Evolutionary conservation across 2,797 vertebrate genomes (phyloP).

Genomic region (Meriones psammophilus): DNA sequence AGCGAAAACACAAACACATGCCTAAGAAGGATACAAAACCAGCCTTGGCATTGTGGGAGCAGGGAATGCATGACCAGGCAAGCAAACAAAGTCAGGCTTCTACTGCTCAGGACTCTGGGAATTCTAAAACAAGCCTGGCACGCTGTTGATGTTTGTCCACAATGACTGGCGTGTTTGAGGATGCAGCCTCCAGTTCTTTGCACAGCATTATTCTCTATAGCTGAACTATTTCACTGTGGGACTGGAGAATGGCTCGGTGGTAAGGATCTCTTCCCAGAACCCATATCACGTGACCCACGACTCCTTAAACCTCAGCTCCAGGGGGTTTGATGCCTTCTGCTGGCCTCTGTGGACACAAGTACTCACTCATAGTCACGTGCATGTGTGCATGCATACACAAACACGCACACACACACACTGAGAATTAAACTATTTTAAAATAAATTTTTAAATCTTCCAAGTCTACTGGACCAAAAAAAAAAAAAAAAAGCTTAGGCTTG

Average conservation of each 20-base stretch:
- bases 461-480: neutral
- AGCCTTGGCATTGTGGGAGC: neutral
- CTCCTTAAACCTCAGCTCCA: neutral
- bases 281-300: neutral
- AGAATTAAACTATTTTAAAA: neutral
- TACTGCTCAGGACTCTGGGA: neutral
- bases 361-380: neutral
- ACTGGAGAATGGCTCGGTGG: neutral
- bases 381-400: too few species aligned
- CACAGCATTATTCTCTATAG: neutral
- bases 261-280: neutral
- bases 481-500: neutral
- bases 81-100: neutral
- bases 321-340: neutral
- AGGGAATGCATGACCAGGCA: neutral
- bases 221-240: conserved; percentile 42
- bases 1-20: neutral
- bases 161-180: neutral
- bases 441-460: neutral
- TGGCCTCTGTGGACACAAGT: neutral
- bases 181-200: neutral
- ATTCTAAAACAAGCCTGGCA: neutral
- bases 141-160: neutral
- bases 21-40: neutral
- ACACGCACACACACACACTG: neutral